Evolutionary conservation across 2,888 invertebrate genomes (phyloP).

Genomic region (Phasia obesa): DNA sequence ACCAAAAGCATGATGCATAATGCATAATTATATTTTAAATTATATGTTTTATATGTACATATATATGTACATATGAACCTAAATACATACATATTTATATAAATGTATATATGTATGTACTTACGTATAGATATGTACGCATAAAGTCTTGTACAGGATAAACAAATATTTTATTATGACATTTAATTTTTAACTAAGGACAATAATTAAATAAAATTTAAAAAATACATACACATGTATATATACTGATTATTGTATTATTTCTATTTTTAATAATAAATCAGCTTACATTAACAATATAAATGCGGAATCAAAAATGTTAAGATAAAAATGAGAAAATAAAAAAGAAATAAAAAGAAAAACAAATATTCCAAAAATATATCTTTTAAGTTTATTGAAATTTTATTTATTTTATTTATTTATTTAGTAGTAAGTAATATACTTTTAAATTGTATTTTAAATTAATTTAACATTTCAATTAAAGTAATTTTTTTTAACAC

Average conservation of each 20-base stretch:
- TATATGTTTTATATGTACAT: not conserved
- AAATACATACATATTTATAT: too few species aligned
- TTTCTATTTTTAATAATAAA: slow-evolving; percentile 47
- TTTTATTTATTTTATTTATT: not conserved
- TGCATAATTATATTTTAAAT: not conserved
- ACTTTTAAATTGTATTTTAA: slow-evolving; percentile 55
- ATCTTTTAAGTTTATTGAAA: too few species aligned
- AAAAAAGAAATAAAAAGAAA: not conserved
- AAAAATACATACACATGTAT: not conserved
- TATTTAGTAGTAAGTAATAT: slow-evolving; percentile 56
- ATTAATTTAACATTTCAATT: too few species aligned
- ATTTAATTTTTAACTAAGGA: slow-evolving; percentile 46
- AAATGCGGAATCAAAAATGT: slow-evolving; percentile 56
- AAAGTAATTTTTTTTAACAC: too few species aligned
- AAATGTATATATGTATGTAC: too few species aligned
- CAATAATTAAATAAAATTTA: slow-evolving; percentile 47
- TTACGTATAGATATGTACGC: slow-evolving; percentile 1
- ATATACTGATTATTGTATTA: slow-evolving; percentile 14
- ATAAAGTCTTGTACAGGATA: slow-evolving; percentile 42
- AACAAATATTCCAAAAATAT: not conserved
- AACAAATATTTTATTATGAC: slow-evolving; percentile 37
- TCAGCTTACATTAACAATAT: slow-evolving; percentile 61
- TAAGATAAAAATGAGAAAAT: slow-evolving; percentile 52
- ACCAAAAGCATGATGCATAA: slow-evolving; percentile 58
- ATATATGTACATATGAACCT: not conserved